Evolutionary conservation across 1,140 invertebrate genomes (phyloP).

Genomic region (Megalonaias nervosa): DNA sequence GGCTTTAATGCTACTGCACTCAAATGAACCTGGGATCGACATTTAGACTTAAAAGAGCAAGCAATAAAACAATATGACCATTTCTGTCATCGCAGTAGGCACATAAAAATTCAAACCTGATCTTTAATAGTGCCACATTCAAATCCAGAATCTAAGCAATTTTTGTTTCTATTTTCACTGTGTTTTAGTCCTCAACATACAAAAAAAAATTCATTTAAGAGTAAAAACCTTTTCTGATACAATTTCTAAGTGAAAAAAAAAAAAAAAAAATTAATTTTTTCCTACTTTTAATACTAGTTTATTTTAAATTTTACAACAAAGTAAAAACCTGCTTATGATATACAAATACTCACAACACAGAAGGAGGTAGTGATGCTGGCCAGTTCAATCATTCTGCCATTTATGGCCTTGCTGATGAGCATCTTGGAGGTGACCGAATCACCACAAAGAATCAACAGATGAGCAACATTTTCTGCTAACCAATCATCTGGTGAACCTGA

Average conservation of each 20-base stretch:
- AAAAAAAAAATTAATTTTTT: not conserved
- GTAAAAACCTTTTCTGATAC: not conserved
- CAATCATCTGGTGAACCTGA: conserved; percentile 70
- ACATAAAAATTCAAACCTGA: no score
- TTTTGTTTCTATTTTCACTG: no score
- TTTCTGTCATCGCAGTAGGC: no score
- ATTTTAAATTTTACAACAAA: not conserved
- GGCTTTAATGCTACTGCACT: no score
- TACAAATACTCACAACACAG: conserved; percentile 59
- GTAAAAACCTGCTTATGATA: not conserved
- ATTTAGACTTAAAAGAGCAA: no score
- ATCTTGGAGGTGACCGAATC: conserved; percentile 65
- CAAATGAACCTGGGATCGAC: no score
- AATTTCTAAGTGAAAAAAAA: not conserved
- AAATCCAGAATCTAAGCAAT: no score
- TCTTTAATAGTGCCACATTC: no score
- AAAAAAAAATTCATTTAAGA: not conserved
- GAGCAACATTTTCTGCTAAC: conserved; percentile 67
- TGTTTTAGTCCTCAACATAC: no score
- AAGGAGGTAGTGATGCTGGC: conserved; percentile 65
- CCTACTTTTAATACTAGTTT: not conserved
- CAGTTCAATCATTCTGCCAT: conserved; percentile 66
- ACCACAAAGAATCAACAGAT: conserved; percentile 65
- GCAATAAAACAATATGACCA: no score
- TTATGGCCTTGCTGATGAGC: conserved; percentile 69